A percentile compares a stretch with the other conserved stretches of the same genome.
phyloP scores from a whole-genome alignment of 2,888 invertebrate genomes.

The Onthophagus sagittarius region DNA sequence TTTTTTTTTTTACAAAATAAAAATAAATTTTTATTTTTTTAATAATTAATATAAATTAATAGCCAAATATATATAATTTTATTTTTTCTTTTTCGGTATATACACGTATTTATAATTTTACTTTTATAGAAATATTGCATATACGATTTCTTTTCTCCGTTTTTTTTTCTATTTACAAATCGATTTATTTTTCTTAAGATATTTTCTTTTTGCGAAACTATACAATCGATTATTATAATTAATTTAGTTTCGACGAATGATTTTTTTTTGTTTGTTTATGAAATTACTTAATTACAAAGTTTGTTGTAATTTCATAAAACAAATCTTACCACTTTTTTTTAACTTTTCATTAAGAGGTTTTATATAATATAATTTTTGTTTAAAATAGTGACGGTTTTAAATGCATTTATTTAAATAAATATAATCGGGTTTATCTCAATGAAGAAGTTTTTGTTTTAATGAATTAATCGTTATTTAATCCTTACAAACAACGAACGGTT shows the following conservation, averaged over 20 bases:
- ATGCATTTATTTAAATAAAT: not conserved
- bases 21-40: not conserved
- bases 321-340: not conserved
- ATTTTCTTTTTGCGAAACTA: conserved; percentile 44
- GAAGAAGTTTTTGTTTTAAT: no score
- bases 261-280: conserved; percentile 9
- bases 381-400: not conserved
- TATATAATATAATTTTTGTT: not conserved
- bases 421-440: no score
- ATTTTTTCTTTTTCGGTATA: conserved; percentile 33
- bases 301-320: conserved; percentile 3
- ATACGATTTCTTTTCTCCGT: conserved; percentile 25
- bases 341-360: not conserved
- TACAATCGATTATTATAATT: conserved; percentile 34
- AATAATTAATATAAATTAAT: conserved; percentile 9
- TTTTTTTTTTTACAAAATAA: conserved; percentile 6
- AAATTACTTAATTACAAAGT: not conserved
- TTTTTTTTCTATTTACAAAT: conserved; percentile 34
- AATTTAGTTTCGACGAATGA: not conserved
- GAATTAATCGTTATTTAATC: no score
- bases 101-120: conserved; percentile 32
- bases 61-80: conserved; percentile 29
- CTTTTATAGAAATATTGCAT: conserved; percentile 44
- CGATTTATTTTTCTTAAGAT: conserved; percentile 36
- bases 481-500: no score